Percentiles rank a stretch among this genome's conserved stretches.
These are phyloP conservation scores for human (Homo sapiens) DNA, from an alignment of 2,113 vertebrate genomes.

Conservation along the genomic window DNA sequence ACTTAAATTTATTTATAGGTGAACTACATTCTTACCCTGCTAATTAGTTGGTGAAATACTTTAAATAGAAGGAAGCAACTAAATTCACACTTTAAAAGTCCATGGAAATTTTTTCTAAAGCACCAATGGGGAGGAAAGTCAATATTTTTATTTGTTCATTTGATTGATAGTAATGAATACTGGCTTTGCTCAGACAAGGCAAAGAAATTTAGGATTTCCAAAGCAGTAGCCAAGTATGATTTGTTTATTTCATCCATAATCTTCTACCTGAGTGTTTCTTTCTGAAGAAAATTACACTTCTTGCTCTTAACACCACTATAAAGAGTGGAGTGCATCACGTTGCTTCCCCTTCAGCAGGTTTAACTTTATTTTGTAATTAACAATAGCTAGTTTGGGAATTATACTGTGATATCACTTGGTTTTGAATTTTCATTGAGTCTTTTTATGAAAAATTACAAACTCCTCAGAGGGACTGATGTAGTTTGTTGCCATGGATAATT, in stretches of 20 bases:
- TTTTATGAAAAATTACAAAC: slow-evolving; percentile 57
- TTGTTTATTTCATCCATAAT: background rate
- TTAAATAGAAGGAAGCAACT: background rate
- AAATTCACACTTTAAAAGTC: background rate
- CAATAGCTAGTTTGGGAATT: slow-evolving; percentile 60
- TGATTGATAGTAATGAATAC: slow-evolving; percentile 17
- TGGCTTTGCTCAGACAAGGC: background rate
- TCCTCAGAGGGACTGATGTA: slow-evolving; percentile 45
- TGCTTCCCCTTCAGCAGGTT: background rate
- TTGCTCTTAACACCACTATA: background rate
- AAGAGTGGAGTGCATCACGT: background rate
- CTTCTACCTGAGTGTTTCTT: background rate
- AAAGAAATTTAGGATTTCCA: slow-evolving; percentile 17
- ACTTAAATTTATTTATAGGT: background rate
- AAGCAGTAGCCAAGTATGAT: background rate
- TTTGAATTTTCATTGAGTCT: slow-evolving; percentile 62
- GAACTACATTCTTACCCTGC: background rate
- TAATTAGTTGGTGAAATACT: background rate
- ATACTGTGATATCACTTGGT: background rate
- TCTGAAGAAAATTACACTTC: slow-evolving; percentile 10
- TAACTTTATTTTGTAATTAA: slow-evolving; percentile 75
- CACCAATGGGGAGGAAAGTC: background rate
- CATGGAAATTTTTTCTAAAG: slow-evolving; percentile 5
- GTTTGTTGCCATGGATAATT: slow-evolving; percentile 73
- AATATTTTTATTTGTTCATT: slow-evolving; percentile 30